A percentile compares a stretch with the other conserved stretches of the same genome.
These are phyloP conservation scores for Acanthosepion lycidas DNA, from an alignment of 2,888 invertebrate species.

Conservation along the genomic window DNA sequence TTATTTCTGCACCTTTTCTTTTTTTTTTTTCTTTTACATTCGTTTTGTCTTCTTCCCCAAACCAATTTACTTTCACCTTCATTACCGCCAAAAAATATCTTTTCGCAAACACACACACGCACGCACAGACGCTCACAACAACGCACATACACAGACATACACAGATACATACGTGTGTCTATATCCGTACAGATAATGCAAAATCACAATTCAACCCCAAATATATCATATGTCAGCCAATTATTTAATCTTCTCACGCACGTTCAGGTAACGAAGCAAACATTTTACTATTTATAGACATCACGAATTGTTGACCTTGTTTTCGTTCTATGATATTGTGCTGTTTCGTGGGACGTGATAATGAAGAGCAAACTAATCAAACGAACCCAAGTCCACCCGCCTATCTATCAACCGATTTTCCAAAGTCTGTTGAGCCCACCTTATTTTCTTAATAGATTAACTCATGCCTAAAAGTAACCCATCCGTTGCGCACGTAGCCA, in stretches of 20 bases:
- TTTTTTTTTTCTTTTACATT: no score
- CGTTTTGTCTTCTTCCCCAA: no score
- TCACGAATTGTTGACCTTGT: not conserved
- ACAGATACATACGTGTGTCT: not conserved
- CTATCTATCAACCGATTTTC: not conserved
- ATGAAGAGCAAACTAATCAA: not conserved
- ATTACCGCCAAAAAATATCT: not conserved
- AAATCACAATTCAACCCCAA: no score
- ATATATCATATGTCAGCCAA: not conserved
- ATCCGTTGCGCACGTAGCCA: not conserved
- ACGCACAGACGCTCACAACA: no score
- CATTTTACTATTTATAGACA: not conserved
- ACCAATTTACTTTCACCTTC: no score
- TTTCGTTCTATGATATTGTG: not conserved
- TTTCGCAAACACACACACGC: no score
- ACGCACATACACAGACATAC: not conserved
- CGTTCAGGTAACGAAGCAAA: not conserved
- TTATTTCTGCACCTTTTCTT: no score
- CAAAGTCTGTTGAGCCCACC: not conserved
- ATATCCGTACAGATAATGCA: not conserved
- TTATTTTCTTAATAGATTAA: not conserved
- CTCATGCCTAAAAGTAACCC: not conserved
- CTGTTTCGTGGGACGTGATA: not conserved
- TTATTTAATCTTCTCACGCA: slow-evolving; percentile 8
- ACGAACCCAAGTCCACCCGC: not conserved